Evolutionary conservation across 1,140 invertebrate genomes (phyloP).

Genomic region (Apocrypta bakeri): DNA sequence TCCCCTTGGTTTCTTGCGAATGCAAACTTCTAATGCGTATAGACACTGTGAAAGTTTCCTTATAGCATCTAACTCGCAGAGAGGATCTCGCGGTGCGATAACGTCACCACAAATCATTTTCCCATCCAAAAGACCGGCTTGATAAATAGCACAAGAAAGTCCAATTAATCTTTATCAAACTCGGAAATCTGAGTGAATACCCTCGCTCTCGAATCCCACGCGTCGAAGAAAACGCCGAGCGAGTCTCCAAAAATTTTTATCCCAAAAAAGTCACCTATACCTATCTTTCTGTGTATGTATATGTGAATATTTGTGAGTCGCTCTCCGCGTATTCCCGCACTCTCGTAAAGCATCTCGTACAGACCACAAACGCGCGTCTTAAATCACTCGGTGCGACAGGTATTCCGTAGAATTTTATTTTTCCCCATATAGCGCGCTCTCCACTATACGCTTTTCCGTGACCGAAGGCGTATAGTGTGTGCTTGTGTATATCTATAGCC

Average conservation of each 20-base stretch:
- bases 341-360: background rate
- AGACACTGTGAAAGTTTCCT: background rate
- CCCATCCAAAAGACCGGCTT: slow-evolving; percentile 7
- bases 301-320: background rate
- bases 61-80: background rate
- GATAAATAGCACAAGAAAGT: slow-evolving; percentile 21
- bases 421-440: no score
- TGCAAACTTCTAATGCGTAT: background rate
- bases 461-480: background rate
- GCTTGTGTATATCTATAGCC: background rate
- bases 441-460: background rate
- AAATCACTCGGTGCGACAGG: background rate
- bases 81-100: slow-evolving; percentile 28
- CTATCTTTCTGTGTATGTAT: no score
- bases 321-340: background rate
- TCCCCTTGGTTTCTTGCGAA: background rate
- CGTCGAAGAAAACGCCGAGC: background rate
- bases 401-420: background rate
- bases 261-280: background rate
- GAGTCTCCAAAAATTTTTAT: background rate
- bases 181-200: background rate
- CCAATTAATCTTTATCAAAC: slow-evolving; percentile 35
- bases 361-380: background rate
- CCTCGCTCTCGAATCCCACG: background rate
- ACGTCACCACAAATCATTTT: slow-evolving; percentile 31